Evolutionary conservation across 2,888 invertebrate genomes (phyloP).

Genomic region (Diarsia mendica): DNA sequence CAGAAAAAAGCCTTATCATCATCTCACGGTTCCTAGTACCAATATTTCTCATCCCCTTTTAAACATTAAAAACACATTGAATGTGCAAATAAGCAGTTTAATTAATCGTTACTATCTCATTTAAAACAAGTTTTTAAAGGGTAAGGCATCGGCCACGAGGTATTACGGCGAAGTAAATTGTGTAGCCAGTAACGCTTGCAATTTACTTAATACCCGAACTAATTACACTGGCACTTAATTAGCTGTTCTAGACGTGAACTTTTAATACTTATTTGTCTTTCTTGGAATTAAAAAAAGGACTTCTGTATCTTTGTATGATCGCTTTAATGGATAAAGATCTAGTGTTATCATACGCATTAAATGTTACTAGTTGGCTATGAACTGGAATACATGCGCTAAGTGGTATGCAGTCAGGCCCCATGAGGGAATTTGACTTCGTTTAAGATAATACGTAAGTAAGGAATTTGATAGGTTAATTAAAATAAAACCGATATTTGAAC

Average conservation of each 20-base stretch:
- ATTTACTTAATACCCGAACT: slow-evolving; percentile 57
- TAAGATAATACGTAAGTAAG: neutral
- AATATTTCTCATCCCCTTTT: slow-evolving; percentile 37
- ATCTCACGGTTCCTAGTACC: slow-evolving; percentile 29
- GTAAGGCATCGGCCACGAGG: slow-evolving; percentile 33
- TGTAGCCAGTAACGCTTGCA: slow-evolving; percentile 54
- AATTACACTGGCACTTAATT: slow-evolving; percentile 64
- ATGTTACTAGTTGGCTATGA: neutral
- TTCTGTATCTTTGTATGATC: slow-evolving; percentile 12
- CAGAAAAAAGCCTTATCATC: slow-evolving; percentile 18
- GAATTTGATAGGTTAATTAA: neutral
- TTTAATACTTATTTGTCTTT: slow-evolving; percentile 53
- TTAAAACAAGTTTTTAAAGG: slow-evolving; percentile 61
- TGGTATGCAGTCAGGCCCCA: neutral
- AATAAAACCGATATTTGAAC: neutral
- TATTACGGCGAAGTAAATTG: slow-evolving; percentile 46
- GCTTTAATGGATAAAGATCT: slow-evolving; percentile 18
- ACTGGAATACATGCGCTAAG: neutral
- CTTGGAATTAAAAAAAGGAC: slow-evolving; percentile 46
- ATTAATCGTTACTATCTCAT: slow-evolving; percentile 41
- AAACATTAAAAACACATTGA: slow-evolving; percentile 42
- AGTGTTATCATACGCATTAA: slow-evolving; percentile 21
- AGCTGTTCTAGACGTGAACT: slow-evolving; percentile 52
- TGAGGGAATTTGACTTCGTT: slow-evolving; percentile 3
- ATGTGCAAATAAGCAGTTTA: slow-evolving; percentile 43